Evolutionary conservation across 2,113 vertebrate genomes (phyloP), one percentile per base, ranked within the genome.

Genomic region (Lamprotornis superbus): DNA sequence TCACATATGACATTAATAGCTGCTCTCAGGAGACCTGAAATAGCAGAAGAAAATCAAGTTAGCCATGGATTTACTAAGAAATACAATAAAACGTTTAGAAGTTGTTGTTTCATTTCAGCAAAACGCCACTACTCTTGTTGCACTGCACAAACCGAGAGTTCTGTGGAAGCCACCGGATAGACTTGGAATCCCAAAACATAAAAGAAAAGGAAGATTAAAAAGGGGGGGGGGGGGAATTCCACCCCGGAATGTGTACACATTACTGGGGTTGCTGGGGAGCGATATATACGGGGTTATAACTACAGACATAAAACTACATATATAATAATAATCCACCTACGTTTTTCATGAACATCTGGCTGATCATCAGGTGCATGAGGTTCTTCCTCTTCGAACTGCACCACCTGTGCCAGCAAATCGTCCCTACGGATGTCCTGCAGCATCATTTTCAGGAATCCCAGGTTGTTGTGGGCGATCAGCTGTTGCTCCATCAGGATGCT

Each of bases 1-100:
- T 97, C 95, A 12, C 89, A 92, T 9, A 99, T 94, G 35, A 98
- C 91, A 7, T 95, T 88, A 24, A 94, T 83, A 5, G 98, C 99
- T 5, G 19, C 68, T 2, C 31, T 55, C 70, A 98, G 97, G 70
- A 94, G 95, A 39, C n/a, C 99, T 99, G 90, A 44, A 96, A 96
- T 3, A 81, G 53, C 28, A 83, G 16, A 85, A 44, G 50, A 7
- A 61, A 5, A 17, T 19, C 23, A 55, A 23, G 20, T 75, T 7
- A 80, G 7, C 25, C 21, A 40, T 0, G 4, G 19, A 22, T 80
- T 76, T 67, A 16, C 16, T 35, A 44, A 25, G 18, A 75, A 67
- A 61, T 10, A n/a, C 0, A 8, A 27, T 6, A 30, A 14, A 13
- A 28, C 0, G 15, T 39, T 53, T 31, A 10, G 8, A n/a, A 74